Evolutionary conservation across 1,140 invertebrate species (phyloP), one percentile per base, ranked within the genome.

Genomic region (Ridgeia piscesae): DNA sequence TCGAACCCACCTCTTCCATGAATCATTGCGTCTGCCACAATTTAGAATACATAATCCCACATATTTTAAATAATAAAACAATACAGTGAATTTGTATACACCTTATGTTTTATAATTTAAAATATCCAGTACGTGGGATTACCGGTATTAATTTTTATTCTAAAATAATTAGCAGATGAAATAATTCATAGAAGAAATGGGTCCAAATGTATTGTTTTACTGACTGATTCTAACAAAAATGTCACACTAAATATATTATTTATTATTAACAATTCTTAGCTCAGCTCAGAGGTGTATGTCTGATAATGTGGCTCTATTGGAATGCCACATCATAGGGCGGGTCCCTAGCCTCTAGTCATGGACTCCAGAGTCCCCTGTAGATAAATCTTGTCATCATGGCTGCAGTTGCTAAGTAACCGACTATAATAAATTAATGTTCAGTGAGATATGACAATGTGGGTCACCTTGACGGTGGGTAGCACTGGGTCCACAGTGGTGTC

Each of bases 401-500:
- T 1, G 17, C 27, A 11, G 58, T 77, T 77, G 58, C 58, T 77
- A 77, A 77, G 58, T 77, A 27, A 77, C 58, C 58, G 27, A 31
- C 14, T 77, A 77, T 77, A 21, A 77, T 77, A 77, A 77, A 77
- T 77, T 77, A 77, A 77, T 77, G 58, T 77, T 77, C 58, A 77
- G 58, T 77, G 58, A 77, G 58, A 77, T 77, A 77, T 77, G 58
- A 77, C 58, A 77, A 77, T 77, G 58, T 77, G 58, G 58, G 58
- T 77, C 58, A 77, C 17, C 17, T 31, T 27, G 58, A 21, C 58
- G 27, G 58, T 9, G 11, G 27, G 58, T 77, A 77, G 11, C 58
- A 77, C 8, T 77, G 58, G 6, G 58, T 17, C 17, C 58, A 27
- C 11, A 2, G 58, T 77, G 0, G 14, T 8, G 27, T 2, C 58